Percentiles rank a stretch among this genome's conserved stretches.
Conservation (phyloP, 2,888 invertebrate genomes). For the Chloromyia formosa region DNA sequence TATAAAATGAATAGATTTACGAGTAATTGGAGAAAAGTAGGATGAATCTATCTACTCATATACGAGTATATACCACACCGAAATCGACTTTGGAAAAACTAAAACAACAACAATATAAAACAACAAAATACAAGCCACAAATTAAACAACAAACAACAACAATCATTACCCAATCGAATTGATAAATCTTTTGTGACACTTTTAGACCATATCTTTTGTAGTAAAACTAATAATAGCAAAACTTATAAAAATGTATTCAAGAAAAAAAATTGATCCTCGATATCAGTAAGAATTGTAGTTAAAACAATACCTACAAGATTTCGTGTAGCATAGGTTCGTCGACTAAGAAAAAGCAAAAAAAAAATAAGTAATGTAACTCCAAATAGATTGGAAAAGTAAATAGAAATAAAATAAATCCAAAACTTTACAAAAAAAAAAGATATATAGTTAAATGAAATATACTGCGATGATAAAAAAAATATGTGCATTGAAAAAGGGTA, state of each 20-base stretch:
- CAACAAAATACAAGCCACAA: not conserved
- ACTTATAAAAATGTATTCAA: slow-evolving; percentile 18
- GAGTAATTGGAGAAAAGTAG: not conserved
- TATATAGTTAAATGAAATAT: not conserved
- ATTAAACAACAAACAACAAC: slow-evolving; percentile 15
- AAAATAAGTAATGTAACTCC: not conserved
- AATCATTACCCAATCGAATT: slow-evolving; percentile 28
- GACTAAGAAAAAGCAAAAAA: not conserved
- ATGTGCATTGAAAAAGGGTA: slow-evolving; percentile 33
- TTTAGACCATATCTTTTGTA: slow-evolving; percentile 48
- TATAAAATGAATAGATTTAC: not conserved
- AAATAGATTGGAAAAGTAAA: not conserved
- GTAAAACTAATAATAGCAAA: slow-evolving; percentile 15
- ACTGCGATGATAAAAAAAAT: not conserved
- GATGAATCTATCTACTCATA: too few relatives aligned
- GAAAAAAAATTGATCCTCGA: slow-evolving; percentile 30
- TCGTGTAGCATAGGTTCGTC: slow-evolving; percentile 32
- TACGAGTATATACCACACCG: not conserved
- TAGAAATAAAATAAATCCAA: not conserved
- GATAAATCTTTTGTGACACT: slow-evolving; percentile 31
- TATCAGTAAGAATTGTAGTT: slow-evolving; percentile 27
- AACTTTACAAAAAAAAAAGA: not conserved
- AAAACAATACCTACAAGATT: slow-evolving; percentile 10
- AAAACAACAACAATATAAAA: not conserved
- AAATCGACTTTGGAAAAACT: not conserved